These are phyloP conservation scores for Geothlypis trichas DNA, from an alignment of 2,113 vertebrate species.

Conservation along the genomic window DNA sequence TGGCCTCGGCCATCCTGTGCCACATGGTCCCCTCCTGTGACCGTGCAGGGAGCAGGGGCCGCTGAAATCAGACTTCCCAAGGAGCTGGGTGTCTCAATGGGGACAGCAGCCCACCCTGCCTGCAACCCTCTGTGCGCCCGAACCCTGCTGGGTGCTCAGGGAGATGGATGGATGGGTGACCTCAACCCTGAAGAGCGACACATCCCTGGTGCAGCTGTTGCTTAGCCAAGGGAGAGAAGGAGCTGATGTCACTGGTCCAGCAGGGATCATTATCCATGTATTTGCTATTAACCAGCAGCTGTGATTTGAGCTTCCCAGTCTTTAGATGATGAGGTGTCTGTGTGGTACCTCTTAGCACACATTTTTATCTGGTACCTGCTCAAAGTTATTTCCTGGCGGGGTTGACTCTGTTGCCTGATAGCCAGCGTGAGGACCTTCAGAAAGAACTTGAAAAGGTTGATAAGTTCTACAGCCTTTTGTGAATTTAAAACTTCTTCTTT, in stretches of 20 bases:
- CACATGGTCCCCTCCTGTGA: accelerated
- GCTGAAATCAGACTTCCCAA: not conserved
- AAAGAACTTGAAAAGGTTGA: not conserved
- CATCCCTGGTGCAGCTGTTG: not conserved
- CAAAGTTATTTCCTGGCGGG: not conserved
- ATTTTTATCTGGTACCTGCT: not conserved
- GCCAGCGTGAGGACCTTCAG: not conserved
- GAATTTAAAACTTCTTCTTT: not conserved
- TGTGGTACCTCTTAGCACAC: not conserved
- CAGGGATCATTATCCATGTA: accelerated
- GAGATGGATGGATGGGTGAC: not conserved
- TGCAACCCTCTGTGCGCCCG: not conserved
- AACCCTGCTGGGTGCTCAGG: not conserved
- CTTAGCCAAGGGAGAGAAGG: not conserved
- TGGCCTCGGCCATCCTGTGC: not conserved
- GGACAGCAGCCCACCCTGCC: not conserved
- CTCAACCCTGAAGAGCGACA: not conserved
- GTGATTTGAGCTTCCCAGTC: not conserved
- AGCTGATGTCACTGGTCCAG: not conserved
- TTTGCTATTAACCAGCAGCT: not conserved
- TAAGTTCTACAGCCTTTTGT: not conserved
- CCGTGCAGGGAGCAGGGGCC: not conserved
- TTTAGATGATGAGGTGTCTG: not conserved
- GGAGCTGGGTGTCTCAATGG: not conserved
- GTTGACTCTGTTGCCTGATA: accelerated